A percentile compares a stretch with the other conserved stretches of the same genome.
Conservation (phyloP, 92 coral and sea anemone genomes). For the Parazoanthus darwini region DNA sequence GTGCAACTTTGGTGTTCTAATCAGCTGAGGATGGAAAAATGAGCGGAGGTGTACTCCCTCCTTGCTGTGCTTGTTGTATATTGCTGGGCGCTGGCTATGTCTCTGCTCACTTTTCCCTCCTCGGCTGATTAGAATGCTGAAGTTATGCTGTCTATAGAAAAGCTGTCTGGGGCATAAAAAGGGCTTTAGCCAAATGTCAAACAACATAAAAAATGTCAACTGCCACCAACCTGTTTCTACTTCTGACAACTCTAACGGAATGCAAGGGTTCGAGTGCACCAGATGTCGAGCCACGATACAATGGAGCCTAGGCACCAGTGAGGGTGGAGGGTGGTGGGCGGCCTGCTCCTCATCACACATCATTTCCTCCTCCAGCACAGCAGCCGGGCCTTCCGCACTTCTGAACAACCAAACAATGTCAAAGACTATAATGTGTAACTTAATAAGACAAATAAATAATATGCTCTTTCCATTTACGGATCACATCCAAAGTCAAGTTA, state of each 20-base stretch:
- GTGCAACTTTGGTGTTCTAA: too few relatives aligned
- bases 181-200: too few relatives aligned
- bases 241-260: constrained; percentile 55
- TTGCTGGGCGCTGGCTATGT: too few relatives aligned
- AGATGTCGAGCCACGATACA: constrained; percentile 65
- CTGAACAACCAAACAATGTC: constrained; percentile 5
- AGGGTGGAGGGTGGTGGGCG: constrained; percentile 89
- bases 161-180: too few relatives aligned
- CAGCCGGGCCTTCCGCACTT: constrained; percentile 17
- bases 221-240: constrained; percentile 18
- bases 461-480: not conserved
- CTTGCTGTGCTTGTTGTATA: too few relatives aligned
- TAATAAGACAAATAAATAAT: too few relatives aligned
- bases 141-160: too few relatives aligned
- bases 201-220: not conserved
- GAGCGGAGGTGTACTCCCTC: too few relatives aligned
- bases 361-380: constrained; percentile 58
- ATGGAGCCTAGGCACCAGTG: constrained; percentile 95
- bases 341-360: constrained; percentile 82
- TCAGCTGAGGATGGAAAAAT: too few relatives aligned
- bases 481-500: not conserved
- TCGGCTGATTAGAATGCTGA: too few relatives aligned
- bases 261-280: constrained; percentile 84
- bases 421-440: too few relatives aligned
- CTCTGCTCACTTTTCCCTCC: too few relatives aligned